Evolutionary conservation across 2,797 vertebrate species (phyloP).

Genomic region (Rhodeus uyekii): DNA sequence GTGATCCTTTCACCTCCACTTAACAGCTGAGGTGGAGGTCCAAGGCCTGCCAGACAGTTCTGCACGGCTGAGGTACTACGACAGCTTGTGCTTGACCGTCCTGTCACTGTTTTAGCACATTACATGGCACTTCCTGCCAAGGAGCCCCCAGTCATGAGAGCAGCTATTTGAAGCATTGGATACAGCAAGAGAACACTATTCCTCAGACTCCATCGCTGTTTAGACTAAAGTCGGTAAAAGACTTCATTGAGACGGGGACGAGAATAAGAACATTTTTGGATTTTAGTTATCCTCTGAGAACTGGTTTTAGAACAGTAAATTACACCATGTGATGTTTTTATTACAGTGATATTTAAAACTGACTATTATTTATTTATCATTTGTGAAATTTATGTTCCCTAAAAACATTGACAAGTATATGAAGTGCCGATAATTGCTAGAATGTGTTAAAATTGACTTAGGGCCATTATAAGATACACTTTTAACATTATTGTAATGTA

Average conservation of each 20-base stretch:
- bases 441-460: not conserved
- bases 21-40: conserved; percentile 65
- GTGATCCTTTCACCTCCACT: conserved; percentile 58
- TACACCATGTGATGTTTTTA: not conserved
- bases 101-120: conserved; percentile 64
- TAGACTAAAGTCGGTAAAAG: not conserved
- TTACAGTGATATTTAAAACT: not conserved
- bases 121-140: conserved; percentile 58
- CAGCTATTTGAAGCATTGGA: conserved; percentile 55
- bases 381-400: too few species aligned
- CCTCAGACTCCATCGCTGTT: conserved; percentile 33
- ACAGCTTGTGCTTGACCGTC: conserved; percentile 68
- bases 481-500: too few species aligned
- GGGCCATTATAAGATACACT: not conserved
- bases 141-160: conserved; percentile 60
- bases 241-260: not conserved
- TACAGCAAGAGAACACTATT: conserved; percentile 48
- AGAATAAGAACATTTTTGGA: not conserved
- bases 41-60: conserved; percentile 64
- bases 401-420: not conserved
- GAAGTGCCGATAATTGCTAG: not conserved
- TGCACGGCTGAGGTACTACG: conserved; percentile 61
- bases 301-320: too few species aligned
- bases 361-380: not conserved
- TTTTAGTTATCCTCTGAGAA: not conserved